phyloP scores from a whole-genome alignment of 2,113 vertebrate genomes.

The Microcebus murinus region DNA sequence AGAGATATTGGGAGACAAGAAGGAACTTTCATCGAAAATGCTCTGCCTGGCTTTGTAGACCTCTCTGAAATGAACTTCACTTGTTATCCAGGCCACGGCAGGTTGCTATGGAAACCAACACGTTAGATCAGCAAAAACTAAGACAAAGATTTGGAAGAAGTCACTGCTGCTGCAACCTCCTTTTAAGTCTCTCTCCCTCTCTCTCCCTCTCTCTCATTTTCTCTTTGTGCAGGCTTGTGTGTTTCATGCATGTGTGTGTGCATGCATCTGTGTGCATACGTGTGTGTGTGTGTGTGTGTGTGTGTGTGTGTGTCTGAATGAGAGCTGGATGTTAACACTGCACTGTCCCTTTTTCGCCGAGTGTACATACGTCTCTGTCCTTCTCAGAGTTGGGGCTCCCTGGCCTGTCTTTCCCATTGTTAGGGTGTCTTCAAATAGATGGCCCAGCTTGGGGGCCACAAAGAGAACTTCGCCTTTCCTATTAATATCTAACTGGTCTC shows the following conservation, averaged over 20 bases:
- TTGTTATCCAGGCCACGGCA: conserved; percentile 44
- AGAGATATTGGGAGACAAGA: background rate
- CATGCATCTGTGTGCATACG: background rate
- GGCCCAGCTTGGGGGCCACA: background rate
- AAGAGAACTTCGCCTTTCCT: background rate
- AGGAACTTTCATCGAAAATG: background rate
- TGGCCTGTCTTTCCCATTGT: background rate
- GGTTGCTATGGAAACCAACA: conserved; percentile 74
- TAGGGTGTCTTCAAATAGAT: background rate
- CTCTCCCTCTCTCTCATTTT: background rate
- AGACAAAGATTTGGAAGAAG: conserved; percentile 52
- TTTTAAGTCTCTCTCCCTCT: background rate
- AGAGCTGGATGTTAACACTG: background rate
- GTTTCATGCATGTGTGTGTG: background rate
- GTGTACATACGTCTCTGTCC: too few relatives aligned
- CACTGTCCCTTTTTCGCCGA: background rate
- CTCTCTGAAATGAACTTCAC: conserved; percentile 62
- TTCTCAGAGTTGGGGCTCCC: background rate
- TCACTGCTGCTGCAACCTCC: background rate
- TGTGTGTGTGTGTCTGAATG: too few relatives aligned
- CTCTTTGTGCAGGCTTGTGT: background rate
- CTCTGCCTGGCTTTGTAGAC: background rate
- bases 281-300: fast-evolving
- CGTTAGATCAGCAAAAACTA: conserved; percentile 68
- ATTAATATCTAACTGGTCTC: background rate